Conservation (phyloP, 2,888 invertebrate species). For the Mimumesa dahlbomi region DNA sequence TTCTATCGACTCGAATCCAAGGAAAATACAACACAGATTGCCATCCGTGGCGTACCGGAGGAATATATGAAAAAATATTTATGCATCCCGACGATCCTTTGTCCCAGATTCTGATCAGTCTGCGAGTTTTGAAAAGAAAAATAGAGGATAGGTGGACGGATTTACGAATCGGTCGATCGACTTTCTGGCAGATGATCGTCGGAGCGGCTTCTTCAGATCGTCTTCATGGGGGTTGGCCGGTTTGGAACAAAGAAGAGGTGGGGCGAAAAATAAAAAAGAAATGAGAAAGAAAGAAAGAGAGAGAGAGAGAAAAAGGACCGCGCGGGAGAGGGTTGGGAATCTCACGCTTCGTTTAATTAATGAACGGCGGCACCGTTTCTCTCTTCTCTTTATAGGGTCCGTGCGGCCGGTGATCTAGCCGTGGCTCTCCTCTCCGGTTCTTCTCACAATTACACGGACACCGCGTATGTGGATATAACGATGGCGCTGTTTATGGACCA, state of each 20-base stretch:
- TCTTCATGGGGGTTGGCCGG: slow-evolving; percentile 59
- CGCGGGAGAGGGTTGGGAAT: slow-evolving; percentile 69
- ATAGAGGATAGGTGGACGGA: slow-evolving; percentile 38
- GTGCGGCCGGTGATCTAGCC: slow-evolving; percentile 54
- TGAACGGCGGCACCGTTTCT: slow-evolving; percentile 70
- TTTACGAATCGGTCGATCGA: slow-evolving; percentile 68
- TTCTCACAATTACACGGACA: slow-evolving; percentile 49
- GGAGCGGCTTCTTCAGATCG: slow-evolving; percentile 64
- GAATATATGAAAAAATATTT: too few relatives aligned
- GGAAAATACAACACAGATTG: too few relatives aligned
- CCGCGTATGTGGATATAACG: slow-evolving; percentile 46
- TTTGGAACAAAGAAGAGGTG: slow-evolving; percentile 61
- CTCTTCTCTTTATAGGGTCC: slow-evolving; percentile 60
- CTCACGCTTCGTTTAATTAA: slow-evolving; percentile 79
- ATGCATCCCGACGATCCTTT: slow-evolving; percentile 15
- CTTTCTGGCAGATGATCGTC: slow-evolving; percentile 63
- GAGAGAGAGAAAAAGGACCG: slow-evolving; percentile 41
- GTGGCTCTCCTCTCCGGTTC: slow-evolving; percentile 36
- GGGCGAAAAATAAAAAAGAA: too few relatives aligned
- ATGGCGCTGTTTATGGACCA: slow-evolving; percentile 56
- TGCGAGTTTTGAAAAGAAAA: slow-evolving; percentile 21
- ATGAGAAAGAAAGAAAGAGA: slow-evolving; percentile 61
- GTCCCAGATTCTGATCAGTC: slow-evolving; percentile 21
- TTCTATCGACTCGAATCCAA: too few relatives aligned
- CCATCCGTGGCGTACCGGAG: too few relatives aligned